phyloP scores from a whole-genome alignment of 2,113 vertebrate species.

The human region DNA sequence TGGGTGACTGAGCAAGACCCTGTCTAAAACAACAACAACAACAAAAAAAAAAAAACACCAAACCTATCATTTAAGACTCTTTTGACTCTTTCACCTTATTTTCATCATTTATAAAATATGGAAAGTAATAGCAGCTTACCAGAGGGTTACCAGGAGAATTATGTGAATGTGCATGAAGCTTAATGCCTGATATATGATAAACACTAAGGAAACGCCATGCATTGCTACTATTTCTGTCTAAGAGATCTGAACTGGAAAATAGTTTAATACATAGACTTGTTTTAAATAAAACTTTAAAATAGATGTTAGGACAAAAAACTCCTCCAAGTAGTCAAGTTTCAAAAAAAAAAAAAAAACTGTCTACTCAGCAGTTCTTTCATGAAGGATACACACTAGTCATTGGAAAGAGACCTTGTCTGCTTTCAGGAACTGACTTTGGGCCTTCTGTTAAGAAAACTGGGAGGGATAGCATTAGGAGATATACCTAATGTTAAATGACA shows the following conservation, averaged over 20 bases:
- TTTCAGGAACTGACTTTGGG: background rate
- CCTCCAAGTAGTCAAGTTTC: background rate
- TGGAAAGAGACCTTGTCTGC: background rate
- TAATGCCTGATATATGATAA: background rate
- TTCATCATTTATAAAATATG: background rate
- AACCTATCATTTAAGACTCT: background rate
- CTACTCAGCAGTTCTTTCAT: background rate
- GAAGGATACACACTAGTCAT: background rate
- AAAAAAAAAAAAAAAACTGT: background rate
- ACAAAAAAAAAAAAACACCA: background rate
- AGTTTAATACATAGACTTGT: background rate
- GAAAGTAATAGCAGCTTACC: background rate
- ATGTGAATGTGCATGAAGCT: background rate
- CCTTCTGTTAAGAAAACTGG: background rate
- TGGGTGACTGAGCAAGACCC: no score
- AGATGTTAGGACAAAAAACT: background rate
- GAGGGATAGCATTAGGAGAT: no score
- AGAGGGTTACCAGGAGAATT: background rate
- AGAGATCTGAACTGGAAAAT: background rate
- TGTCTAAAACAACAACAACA: background rate
- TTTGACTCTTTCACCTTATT: background rate
- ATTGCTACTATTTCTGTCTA: background rate
- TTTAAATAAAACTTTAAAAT: background rate
- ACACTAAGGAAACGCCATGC: background rate
- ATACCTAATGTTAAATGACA: no score